phyloP scores from a whole-genome alignment of 2,797 vertebrate species.

The Pseudomugil gertrudae region DNA sequence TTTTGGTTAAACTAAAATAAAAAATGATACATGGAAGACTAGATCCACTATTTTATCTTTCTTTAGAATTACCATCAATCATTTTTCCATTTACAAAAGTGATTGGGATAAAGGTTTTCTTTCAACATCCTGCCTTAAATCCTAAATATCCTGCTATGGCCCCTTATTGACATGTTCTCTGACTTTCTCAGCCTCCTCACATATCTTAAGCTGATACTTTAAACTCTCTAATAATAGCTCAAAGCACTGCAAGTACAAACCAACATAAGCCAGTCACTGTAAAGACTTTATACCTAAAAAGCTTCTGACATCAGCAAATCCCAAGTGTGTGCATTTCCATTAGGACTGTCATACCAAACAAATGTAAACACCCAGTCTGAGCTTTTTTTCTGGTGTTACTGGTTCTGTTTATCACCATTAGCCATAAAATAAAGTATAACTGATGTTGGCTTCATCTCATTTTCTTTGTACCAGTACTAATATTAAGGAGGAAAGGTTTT shows the following conservation, averaged over 20 bases:
- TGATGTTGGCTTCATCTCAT: no score
- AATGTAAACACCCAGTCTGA: not conserved
- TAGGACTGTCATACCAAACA: not conserved
- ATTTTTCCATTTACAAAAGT: not conserved
- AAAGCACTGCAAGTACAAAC: not conserved
- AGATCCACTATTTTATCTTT: not conserved
- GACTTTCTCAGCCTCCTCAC: not conserved
- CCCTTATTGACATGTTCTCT: not conserved
- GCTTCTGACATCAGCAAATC: not conserved
- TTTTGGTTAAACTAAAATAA: not conserved
- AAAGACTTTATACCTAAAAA: not conserved
- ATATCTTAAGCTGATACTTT: not conserved
- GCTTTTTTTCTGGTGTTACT: no score
- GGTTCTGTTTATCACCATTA: no score
- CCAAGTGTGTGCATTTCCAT: not conserved
- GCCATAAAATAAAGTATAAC: not conserved
- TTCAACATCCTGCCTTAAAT: not conserved
- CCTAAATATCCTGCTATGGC: not conserved
- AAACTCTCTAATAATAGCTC: conserved; percentile 6
- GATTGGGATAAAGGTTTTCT: not conserved
- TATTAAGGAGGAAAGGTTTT: no score
- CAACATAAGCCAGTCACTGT: not conserved
- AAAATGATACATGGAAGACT: not conserved
- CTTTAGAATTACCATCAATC: not conserved
- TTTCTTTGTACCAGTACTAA: no score